Base-by-base conservation (phyloP, 1,140 invertebrate species). In the Plectus sambesii region DNA sequence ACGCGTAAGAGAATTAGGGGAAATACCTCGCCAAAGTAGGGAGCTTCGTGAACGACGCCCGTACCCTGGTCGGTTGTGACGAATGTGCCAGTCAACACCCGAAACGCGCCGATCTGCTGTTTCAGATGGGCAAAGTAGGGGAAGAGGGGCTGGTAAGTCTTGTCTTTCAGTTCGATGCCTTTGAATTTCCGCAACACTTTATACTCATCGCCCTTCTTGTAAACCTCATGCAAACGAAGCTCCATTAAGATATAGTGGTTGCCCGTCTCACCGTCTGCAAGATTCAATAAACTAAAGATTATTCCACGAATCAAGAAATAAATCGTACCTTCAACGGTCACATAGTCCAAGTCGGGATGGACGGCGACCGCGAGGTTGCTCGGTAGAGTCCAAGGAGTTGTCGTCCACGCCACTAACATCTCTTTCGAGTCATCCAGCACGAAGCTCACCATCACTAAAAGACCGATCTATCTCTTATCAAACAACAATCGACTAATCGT, bases 371-470 rank as follows among this genome's bases (percentile, higher is more conserved):
- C 80, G 55, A 98, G 69, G 74, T 99, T 99, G 59, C 87, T 93
- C 0, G 94, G 93, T 44, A 99, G 73, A 17, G 94, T 99, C 93
- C 94, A 99, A 1, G 94, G 94, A 8, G 94, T 99, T 15, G 94
- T 99, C 12, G 94, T 99, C 93, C 94, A 99, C 3, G 90, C 87
- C 23, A 94, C 68, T 2, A 94, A 68, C 33, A 74, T 79, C 0
- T 82, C 80, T 60, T 81, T 77, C 9, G 80, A 77, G 45, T 81
- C 56, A 8, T 45, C 43, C 17, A 62, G 42, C n/a, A 52, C 51
- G 33, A 70, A 60, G 2, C 49, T 57, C 46, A 66, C 56, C 43
- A 47, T 62, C 5, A 55, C 55, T 33, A 51, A 47, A 45, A 47
- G 26, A 8, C 12, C 12, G 8, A 24, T 45, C 9, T 35, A 17